Percentiles rank a stretch among this genome's conserved stretches.
Conservation (phyloP, 2,797 vertebrate species). For the Enteromius unitaeniatus region DNA sequence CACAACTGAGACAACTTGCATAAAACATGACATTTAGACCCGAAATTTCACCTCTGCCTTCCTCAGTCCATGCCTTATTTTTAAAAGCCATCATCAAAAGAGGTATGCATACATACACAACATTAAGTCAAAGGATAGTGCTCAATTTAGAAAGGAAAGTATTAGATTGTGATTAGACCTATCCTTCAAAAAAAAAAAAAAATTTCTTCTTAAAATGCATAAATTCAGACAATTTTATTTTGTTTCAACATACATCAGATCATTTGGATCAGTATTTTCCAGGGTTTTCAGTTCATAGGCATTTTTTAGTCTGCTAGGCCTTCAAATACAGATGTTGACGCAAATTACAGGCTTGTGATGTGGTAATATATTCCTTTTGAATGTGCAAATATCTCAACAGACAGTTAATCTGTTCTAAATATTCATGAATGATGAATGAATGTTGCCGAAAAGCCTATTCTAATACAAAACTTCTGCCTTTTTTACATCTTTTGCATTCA, state of each 20-base stretch:
- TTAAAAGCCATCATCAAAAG: background rate
- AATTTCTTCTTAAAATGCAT: background rate
- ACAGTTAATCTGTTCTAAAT: background rate
- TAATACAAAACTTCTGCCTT: background rate
- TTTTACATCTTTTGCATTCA: background rate
- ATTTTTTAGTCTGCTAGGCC: background rate
- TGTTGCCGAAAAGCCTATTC: background rate
- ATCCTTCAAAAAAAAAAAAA: too few relatives aligned
- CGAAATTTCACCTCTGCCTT: background rate
- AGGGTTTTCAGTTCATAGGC: background rate
- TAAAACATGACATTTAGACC: conserved; percentile 39
- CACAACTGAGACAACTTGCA: conserved; percentile 38
- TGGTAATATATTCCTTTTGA: background rate
- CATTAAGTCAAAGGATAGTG: background rate
- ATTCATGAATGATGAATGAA: background rate
- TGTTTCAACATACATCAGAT: background rate
- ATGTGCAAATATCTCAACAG: background rate
- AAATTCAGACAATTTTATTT: background rate
- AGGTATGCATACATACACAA: background rate
- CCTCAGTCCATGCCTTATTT: background rate
- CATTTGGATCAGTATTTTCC: background rate
- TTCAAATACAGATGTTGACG: background rate
- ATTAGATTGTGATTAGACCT: background rate
- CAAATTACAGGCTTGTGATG: background rate
- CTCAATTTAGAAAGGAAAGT: background rate